These are phyloP conservation scores for Thunnus thynnus DNA, from an alignment of 2,113 vertebrate genomes.

Conservation along the genomic window DNA sequence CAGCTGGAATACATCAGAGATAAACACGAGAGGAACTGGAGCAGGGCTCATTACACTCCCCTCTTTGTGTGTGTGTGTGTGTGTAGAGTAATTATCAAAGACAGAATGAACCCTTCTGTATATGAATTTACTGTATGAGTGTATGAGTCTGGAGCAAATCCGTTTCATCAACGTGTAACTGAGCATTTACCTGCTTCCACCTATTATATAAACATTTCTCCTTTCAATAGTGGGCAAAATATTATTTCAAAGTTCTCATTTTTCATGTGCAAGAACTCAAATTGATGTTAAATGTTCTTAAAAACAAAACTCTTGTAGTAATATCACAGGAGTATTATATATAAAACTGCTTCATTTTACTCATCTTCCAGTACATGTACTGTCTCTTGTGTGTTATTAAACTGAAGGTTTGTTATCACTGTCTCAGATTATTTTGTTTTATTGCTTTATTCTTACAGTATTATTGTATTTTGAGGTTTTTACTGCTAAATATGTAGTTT, in stretches of 20 bases:
- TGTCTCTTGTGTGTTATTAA: too few species aligned
- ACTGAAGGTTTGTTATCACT: too few species aligned
- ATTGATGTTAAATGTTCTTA: neutral
- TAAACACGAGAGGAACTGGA: neutral
- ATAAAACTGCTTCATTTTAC: too few species aligned
- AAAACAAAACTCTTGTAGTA: neutral
- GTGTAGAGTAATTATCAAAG: constrained; percentile 16
- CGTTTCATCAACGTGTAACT: too few species aligned
- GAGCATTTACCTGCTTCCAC: too few species aligned
- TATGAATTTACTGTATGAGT: neutral
- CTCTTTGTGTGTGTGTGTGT: constrained; percentile 4
- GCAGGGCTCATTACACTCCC: neutral
- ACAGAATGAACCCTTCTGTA: neutral
- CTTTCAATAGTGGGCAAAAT: too few species aligned
- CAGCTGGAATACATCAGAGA: constrained; percentile 12
- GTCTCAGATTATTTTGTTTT: too few species aligned
- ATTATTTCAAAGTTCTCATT: neutral
- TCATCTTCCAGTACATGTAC: too few species aligned
- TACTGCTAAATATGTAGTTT: too few species aligned
- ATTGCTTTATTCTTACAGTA: too few species aligned
- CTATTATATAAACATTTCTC: neutral
- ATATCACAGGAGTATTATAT: neutral
- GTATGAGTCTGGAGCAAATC: too few species aligned
- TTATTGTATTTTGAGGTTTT: too few species aligned
- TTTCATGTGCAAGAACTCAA: neutral